Evolutionary conservation across 2,888 invertebrate genomes (phyloP).

Genomic region (Fabriciana adippe): DNA sequence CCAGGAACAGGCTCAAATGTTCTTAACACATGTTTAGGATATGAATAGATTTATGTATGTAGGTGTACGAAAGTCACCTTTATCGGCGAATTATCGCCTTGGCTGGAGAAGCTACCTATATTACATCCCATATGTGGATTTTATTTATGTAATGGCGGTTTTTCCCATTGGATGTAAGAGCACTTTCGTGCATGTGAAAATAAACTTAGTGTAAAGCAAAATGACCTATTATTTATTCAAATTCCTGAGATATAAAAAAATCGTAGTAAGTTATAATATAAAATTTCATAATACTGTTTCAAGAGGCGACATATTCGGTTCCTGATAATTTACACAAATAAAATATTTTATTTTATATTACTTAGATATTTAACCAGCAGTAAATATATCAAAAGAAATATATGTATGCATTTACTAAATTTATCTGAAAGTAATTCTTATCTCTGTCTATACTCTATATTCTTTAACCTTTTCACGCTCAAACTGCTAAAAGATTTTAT

Average conservation of each 20-base stretch:
- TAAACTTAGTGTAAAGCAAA: conserved; percentile 75
- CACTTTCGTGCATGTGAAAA: conserved; percentile 73
- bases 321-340: too few relatives aligned
- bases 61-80: conserved; percentile 19
- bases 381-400: too few relatives aligned
- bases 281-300: not conserved
- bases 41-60: conserved; percentile 18
- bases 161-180: conserved; percentile 65
- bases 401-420: too few relatives aligned
- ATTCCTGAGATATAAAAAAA: not conserved
- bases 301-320: not conserved
- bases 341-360: too few relatives aligned
- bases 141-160: conserved; percentile 57
- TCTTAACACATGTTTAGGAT: conserved; percentile 65
- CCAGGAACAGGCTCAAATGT: conserved; percentile 59
- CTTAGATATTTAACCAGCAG: too few relatives aligned
- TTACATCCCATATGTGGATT: conserved; percentile 46
- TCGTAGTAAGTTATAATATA: too few relatives aligned
- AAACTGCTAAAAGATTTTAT: too few relatives aligned
- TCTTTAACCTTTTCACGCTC: too few relatives aligned
- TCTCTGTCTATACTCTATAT: too few relatives aligned
- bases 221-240: conserved; percentile 23
- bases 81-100: conserved; percentile 28
- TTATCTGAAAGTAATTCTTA: too few relatives aligned
- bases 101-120: conserved; percentile 29